Evolutionary conservation across 2,888 invertebrate species (phyloP).

Genomic region (Hydrotaea cyrtoneurina): DNA sequence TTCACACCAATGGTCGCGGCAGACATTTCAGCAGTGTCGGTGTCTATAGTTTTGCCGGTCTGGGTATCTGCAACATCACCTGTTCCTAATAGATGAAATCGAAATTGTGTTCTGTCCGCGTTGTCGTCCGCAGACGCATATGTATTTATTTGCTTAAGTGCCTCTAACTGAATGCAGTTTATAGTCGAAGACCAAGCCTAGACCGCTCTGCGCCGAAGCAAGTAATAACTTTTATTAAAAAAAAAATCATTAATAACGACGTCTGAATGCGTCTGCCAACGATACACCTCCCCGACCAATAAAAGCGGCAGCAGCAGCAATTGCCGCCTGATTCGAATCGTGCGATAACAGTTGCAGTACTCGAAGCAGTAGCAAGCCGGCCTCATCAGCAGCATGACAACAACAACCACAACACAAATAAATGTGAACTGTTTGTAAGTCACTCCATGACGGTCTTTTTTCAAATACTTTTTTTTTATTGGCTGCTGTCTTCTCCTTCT

Average conservation of each 20-base stretch:
- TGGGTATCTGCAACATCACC: too few relatives aligned
- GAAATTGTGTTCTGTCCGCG: too few relatives aligned
- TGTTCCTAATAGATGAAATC: too few relatives aligned
- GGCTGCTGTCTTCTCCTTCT: background rate
- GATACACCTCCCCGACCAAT: background rate
- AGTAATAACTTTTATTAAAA: too few relatives aligned
- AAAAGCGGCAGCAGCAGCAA: conserved; percentile 13
- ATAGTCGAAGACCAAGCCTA: too few relatives aligned
- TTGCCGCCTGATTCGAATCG: background rate
- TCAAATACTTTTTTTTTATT: background rate
- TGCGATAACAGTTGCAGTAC: too few relatives aligned
- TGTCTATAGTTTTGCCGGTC: too few relatives aligned
- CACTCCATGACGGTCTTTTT: background rate
- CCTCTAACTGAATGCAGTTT: too few relatives aligned
- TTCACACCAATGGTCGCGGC: background rate
- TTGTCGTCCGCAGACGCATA: too few relatives aligned
- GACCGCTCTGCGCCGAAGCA: too few relatives aligned
- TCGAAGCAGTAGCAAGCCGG: background rate
- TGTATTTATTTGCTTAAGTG: too few relatives aligned
- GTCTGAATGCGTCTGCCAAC: background rate
- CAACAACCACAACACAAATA: conserved; percentile 11
- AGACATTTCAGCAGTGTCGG: background rate
- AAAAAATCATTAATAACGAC: background rate
- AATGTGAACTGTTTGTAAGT: conserved; percentile 48
- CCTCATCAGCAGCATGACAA: background rate